Evolutionary conservation across 1,140 invertebrate genomes (phyloP), one percentile per base, ranked within the genome.

Genomic region (Anagrus nilaparvatae): DNA sequence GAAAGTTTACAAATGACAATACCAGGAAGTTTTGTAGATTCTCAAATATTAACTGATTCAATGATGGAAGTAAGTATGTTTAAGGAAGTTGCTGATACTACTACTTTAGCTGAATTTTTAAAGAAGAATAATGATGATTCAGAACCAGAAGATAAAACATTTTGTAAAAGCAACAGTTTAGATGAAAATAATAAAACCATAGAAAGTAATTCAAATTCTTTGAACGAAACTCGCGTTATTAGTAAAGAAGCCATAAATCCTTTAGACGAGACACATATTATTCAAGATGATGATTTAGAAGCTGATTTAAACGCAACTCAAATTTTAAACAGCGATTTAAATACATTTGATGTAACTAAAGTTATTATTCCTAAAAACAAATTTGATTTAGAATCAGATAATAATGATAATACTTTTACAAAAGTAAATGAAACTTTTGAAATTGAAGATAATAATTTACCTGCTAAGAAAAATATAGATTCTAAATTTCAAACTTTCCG

Each of bases 41-140:
- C 55, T 7, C 55, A 57, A 31, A 63, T 63, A 38, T 44, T 63
- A 9, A 59, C 59, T 0, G 55, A 55, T 14, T 64, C 61, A 5
- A 64, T 64, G 61, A 64, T 64, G 61, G 54, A 61, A 28, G 54
- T 52, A 3, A 64, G 61, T 38, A 61, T 59, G 48, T 61, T 64
- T 17, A 51, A 53, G 28, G 55, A 55, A 23, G 39, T 46, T 6
- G 48, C 55, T 34, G 52, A 56, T 17, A 43, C 37, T 27, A 34
- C 35, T 13, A 35, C 43, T 7, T 21, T 47, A 29, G 24, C 40
- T 14, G 40, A 47, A 2, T 47, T 47, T 39, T 39, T 47, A 19
- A 47, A 39, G 24, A 32, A 47, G 23, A 42, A 20, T 30, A 34
- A 32, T 31, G 44, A 46, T 40, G 21, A 16, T 13, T 37, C 33